Percentiles rank a stretch among this genome's conserved stretches.
Conservation (phyloP, 1,140 invertebrate genomes). For the Oscheius sp. region DNA sequence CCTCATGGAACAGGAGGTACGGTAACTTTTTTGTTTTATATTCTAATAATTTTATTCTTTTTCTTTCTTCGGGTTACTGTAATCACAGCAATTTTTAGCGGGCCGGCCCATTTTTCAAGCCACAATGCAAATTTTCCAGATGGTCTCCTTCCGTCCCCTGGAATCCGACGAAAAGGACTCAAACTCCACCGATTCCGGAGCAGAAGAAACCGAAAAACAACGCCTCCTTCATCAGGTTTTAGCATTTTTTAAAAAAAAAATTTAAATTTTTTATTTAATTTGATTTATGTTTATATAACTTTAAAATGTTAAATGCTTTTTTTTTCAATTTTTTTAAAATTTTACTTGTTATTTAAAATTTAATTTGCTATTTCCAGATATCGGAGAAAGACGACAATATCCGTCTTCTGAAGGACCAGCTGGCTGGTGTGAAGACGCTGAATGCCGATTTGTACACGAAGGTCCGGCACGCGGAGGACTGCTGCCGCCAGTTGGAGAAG, state of each 20-base stretch:
- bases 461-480: slow-evolving; percentile 23
- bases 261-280: too few species aligned
- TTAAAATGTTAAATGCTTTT: too few species aligned
- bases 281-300: too few species aligned
- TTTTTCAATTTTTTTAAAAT: too few species aligned
- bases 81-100: too few species aligned
- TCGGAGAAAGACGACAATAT: slow-evolving; percentile 3
- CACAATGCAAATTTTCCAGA: slow-evolving; percentile 6
- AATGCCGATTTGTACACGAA: slow-evolving; percentile 34
- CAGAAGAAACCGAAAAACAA: too few species aligned
- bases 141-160: background rate
- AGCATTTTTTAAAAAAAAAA: too few species aligned
- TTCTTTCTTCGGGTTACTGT: too few species aligned
- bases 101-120: too few species aligned
- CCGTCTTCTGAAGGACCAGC: slow-evolving; percentile 20
- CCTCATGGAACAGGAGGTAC: background rate
- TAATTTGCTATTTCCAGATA: background rate
- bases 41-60: too few species aligned
- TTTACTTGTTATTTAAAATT: background rate
- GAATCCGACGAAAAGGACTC: too few species aligned
- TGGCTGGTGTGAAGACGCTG: slow-evolving; percentile 23
- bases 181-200: background rate
- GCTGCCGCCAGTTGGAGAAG: slow-evolving; percentile 9
- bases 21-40: background rate
- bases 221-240: too few species aligned